Base-by-base conservation (phyloP, 2,113 vertebrate species). In the Epinephelus fuscoguttatus region DNA sequence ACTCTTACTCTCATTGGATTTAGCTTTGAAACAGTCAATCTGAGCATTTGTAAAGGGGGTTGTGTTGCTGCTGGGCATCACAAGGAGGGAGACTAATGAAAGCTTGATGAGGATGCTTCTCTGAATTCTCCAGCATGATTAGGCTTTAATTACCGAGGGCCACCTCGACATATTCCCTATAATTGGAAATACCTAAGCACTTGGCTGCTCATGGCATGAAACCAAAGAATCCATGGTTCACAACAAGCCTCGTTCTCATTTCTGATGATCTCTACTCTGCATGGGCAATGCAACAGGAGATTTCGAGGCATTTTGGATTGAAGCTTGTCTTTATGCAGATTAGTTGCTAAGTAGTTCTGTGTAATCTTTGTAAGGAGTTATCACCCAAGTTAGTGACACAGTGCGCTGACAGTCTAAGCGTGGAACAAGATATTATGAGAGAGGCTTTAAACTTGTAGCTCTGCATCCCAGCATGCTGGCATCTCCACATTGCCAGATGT, bases 71-170 rank as follows among this genome's bases (percentile, higher is more conserved):
- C 82, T 25, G 76, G 84, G 84, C 85, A 74, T 84, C 81, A 86
- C 83, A 77, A 89, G 78, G 85, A 90, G 88, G 82, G 37, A 74
- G 69, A 89, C 87, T 93, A 94, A 95, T 91, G 89, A 93, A 92
- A 85, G 77, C 79, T 86, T 93, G 92, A 94, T 91, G 93, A 93
- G 92, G 89, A 92, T 71, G 90, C 88, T 75, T 83, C 91, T 91
- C 89, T 81, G 95, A 93, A 95, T 94, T 89, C 87, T 84, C 75
- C 72, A 30, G 77, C 87, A 82, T 93, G 92, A 95, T 94, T 94
- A 94, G 93, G 86, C 91, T 90, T 94, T 95, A 95, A 95, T 95
- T 95, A 94, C 91, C 25, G 73, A 88, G 86, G 84, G 91, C 91
- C 80, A 82, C 84, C 64, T 88, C 81, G 92, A 95, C 92, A 91